Base-by-base conservation (phyloP, 2,113 vertebrate genomes). In the Sialia sialis region DNA sequence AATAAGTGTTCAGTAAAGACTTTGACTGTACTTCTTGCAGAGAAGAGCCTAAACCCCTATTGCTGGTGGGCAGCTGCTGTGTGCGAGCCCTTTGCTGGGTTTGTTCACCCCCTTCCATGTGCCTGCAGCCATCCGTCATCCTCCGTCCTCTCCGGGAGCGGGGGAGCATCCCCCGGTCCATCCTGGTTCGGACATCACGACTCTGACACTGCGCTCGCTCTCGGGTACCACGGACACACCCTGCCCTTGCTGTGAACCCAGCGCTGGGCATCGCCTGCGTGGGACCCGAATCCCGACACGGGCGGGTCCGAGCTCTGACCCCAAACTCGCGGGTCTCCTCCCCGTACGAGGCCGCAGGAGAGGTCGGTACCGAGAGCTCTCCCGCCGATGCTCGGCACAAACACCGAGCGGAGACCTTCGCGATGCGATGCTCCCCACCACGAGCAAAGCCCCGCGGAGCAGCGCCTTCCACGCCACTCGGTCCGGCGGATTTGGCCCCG, bases 141-240 rank as follows among this genome's bases (percentile, higher is more conserved):
- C 44, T 41, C 14, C 8, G 1, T 36, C 68, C 54, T 19, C 55
- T 6, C 7, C 6, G 6, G 34, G 63, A 59, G 52, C 54, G 4
- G 43, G 32, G 19, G 10, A 7, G 2, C 74, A 29, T 6, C 44
- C 9, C 41, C 2, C 15, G 2, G 3, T 10, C 67, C 4, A 2
- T 11, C 43, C 63, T 0, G 44, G 0, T 5, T 4, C 2, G 4
- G 10, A 2, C 6, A 3, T 0, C 17, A 1, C 34, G 2, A 11
- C 77, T 38, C n/a, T n/a, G n/a, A n/a, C n/a, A n/a, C n/a, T n/a
- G n/a, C n/a, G n/a, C n/a, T n/a, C n/a, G n/a, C n/a, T n/a, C n/a
- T n/a, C n/a, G n/a, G n/a, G n/a, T n/a, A n/a, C n/a, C n/a, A n/a
- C n/a, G n/a, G n/a, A n/a, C n/a, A n/a, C n/a, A 2, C 26, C 14